phyloP scores from a whole-genome alignment of 2,113 vertebrate species.

The Taurulus bubalis region DNA sequence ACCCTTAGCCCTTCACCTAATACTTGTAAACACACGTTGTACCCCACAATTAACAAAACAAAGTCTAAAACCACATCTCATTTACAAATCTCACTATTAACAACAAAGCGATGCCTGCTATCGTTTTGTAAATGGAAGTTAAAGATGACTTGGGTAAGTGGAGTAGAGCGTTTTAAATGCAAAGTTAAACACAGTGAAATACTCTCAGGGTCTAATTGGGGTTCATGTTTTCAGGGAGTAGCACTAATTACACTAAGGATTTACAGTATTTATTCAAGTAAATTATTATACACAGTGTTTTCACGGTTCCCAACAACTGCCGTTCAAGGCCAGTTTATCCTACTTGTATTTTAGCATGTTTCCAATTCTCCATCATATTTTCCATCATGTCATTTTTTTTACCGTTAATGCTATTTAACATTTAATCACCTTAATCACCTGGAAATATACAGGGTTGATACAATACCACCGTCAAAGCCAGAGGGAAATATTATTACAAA shows the following conservation, averaged over 20 bases:
- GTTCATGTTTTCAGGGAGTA: constrained; percentile 56
- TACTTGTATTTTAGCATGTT: constrained; percentile 7
- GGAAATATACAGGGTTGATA: constrained; percentile 45
- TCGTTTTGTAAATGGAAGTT: constrained; percentile 53
- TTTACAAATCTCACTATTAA: too few relatives aligned
- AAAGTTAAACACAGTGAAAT: constrained; percentile 65
- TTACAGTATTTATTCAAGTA: constrained; percentile 65
- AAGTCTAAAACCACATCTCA: too few relatives aligned
- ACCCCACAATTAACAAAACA: too few relatives aligned
- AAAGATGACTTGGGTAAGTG: constrained; percentile 50
- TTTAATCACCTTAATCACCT: too few relatives aligned
- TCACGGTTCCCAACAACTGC: constrained; percentile 8
- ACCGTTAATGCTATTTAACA: constrained; percentile 24
- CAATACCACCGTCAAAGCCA: constrained; percentile 40
- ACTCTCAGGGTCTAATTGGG: constrained; percentile 60
- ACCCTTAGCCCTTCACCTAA: not conserved
- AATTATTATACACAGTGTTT: constrained; percentile 42
- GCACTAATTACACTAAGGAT: constrained; percentile 58
- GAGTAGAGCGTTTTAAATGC: constrained; percentile 44
- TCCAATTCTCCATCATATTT: too few relatives aligned
- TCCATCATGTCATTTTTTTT: too few relatives aligned
- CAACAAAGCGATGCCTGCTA: too few relatives aligned
- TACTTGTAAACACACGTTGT: not conserved
- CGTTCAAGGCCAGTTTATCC: constrained; percentile 53
- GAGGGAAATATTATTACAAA: constrained; percentile 38